Evolutionary conservation across 2,113 vertebrate species (phyloP).

Genomic region (Thunnus thynnus): DNA sequence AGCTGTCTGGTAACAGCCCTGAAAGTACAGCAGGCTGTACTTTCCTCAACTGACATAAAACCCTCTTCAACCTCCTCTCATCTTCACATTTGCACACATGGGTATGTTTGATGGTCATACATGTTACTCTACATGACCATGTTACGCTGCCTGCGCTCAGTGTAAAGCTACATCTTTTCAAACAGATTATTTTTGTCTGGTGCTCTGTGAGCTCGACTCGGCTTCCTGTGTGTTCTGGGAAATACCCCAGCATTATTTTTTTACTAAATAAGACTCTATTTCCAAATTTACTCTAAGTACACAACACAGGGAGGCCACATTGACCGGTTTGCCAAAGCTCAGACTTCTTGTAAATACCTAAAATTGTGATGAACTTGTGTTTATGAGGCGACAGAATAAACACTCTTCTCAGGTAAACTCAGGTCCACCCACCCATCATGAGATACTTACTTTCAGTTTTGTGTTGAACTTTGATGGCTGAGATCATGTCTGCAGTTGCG

Average conservation of each 20-base stretch:
- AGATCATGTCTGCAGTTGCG: constrained; percentile 4
- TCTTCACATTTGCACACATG: neutral
- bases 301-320: neutral
- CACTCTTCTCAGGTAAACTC: neutral
- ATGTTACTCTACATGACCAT: neutral
- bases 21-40: neutral
- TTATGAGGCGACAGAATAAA: constrained; percentile 14
- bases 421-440: neutral
- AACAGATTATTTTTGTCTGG: too few species aligned
- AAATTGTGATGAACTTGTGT: neutral
- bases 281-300: neutral
- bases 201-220: neutral
- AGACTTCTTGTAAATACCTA: neutral
- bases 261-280: neutral
- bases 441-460: constrained; percentile 5
- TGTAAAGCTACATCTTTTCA: neutral
- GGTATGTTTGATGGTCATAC: constrained; percentile 17
- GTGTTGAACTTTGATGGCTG: neutral
- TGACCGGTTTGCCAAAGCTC: neutral
- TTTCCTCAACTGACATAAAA: constrained; percentile 6
- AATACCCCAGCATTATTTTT: neutral
- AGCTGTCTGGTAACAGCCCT: constrained; percentile 29
- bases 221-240: neutral
- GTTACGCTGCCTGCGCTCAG: neutral
- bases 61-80: neutral